These are phyloP conservation scores for Galeopsomyia nigrocyanea DNA, from an alignment of 2,888 invertebrate species.

Conservation along the genomic window DNA sequence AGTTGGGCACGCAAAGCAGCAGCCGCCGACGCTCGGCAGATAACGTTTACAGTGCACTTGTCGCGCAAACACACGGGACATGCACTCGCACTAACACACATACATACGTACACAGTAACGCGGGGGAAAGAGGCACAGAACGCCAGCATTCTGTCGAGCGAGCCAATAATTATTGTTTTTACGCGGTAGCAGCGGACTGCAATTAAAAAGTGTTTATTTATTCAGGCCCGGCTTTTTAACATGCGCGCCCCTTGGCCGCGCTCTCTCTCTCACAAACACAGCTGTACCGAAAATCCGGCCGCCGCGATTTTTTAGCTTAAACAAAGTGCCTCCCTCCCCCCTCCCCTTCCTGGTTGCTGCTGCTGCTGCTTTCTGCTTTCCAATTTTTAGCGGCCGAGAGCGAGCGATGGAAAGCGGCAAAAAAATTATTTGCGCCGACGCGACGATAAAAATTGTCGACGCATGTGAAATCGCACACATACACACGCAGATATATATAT, in stretches of 20 bases:
- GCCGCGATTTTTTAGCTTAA: conserved; percentile 58
- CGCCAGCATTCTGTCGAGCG: conserved; percentile 53
- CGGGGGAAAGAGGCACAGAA: conserved; percentile 56
- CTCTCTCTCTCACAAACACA: conserved; percentile 42
- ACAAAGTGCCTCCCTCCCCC: conserved; percentile 55
- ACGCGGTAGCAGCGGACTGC: conserved; percentile 64
- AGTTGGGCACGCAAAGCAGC: not conserved
- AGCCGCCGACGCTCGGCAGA: conserved; percentile 20
- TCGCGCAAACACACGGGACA: conserved; percentile 49
- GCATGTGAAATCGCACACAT: conserved; percentile 33
- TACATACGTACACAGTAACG: conserved; percentile 39
- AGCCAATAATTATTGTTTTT: conserved; percentile 69
- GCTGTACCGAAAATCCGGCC: conserved; percentile 42
- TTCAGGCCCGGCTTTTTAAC: conserved; percentile 67
- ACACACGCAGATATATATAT: too few species aligned
- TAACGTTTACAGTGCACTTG: conserved; percentile 52
- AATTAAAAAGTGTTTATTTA: conserved; percentile 70
- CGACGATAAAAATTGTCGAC: conserved; percentile 47
- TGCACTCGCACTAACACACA: conserved; percentile 53
- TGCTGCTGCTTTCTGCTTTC: not conserved
- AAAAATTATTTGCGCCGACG: conserved; percentile 43
- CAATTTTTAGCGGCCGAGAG: not conserved
- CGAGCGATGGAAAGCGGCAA: conserved; percentile 5
- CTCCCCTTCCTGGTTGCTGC: conserved; percentile 30
- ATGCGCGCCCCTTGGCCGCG: conserved; percentile 54